phyloP scores from a whole-genome alignment of 1,140 invertebrate genomes.

The Pseudomyrmex pallidus region DNA sequence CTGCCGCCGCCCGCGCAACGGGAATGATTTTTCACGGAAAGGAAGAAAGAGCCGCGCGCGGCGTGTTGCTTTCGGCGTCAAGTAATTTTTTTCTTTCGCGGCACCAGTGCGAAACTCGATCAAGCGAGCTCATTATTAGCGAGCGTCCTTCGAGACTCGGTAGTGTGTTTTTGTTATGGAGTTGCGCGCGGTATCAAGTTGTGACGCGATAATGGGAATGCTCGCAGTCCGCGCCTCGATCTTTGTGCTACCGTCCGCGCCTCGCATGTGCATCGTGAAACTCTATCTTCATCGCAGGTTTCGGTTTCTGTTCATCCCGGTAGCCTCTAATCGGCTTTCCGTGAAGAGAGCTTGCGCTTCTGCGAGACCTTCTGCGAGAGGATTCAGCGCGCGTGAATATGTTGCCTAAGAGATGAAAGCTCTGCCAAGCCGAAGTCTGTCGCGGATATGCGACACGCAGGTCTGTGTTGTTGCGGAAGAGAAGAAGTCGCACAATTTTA shows the following conservation, averaged over 20 bases:
- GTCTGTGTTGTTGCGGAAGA: background rate
- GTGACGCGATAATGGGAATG: conserved; percentile 36
- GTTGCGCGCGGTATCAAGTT: conserved; percentile 14
- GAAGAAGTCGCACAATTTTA: background rate
- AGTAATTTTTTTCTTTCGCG: background rate
- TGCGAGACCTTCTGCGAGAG: background rate
- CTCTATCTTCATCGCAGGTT: background rate
- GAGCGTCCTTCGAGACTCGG: background rate
- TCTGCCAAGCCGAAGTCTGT: background rate
- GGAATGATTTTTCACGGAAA: background rate
- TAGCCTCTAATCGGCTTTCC: conserved; percentile 3
- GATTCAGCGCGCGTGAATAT: background rate
- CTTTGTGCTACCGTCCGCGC: background rate
- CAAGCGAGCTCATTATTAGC: background rate
- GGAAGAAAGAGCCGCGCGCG: background rate
- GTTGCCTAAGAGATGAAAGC: background rate
- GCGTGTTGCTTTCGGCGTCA: background rate
- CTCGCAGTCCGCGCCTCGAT: background rate
- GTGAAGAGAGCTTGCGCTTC: background rate
- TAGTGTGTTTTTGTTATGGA: conserved; percentile 11
- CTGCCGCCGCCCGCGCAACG: background rate
- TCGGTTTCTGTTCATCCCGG: background rate
- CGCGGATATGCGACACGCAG: background rate
- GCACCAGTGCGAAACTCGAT: background rate
- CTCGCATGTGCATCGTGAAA: background rate